Percentiles rank a stretch among this genome's conserved stretches.
These are phyloP conservation scores for Ophthalmolycus amberensis DNA, from an alignment of 2,113 vertebrate species.

Conservation along the genomic window DNA sequence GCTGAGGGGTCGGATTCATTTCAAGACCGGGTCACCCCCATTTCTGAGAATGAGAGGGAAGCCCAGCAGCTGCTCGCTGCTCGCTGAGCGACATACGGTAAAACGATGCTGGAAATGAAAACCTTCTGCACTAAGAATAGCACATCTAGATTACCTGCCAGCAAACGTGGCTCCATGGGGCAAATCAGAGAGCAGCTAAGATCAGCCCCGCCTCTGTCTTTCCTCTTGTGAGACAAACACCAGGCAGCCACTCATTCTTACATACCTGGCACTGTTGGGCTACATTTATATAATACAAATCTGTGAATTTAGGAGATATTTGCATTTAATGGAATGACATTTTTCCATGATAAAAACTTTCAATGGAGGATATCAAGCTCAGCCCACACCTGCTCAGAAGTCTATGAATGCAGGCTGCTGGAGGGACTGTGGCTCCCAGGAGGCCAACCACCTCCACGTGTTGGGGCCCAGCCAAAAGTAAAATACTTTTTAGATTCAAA, in stretches of 20 bases:
- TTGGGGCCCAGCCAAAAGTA: background rate
- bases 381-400: too few species aligned
- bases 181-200: slow-evolving; percentile 41
- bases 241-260: background rate
- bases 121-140: slow-evolving; percentile 53
- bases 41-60: slow-evolving; percentile 49
- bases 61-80: slow-evolving; percentile 42
- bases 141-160: background rate
- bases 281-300: background rate
- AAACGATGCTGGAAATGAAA: slow-evolving; percentile 35
- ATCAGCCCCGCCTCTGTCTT: slow-evolving; percentile 12
- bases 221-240: slow-evolving; percentile 15
- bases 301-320: background rate
- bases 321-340: too few species aligned
- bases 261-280: background rate
- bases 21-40: background rate
- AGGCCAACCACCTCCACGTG: background rate
- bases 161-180: slow-evolving; percentile 9
- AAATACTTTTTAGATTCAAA: background rate
- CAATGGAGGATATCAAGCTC: too few species aligned
- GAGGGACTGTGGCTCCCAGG: too few species aligned
- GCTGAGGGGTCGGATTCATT: background rate
- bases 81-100: slow-evolving; percentile 15
- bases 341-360: too few species aligned
- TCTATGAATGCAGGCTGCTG: too few species aligned